Percentiles rank a stretch among this genome's conserved stretches.
Evolutionary conservation across 2,797 vertebrate species (phyloP).

Genomic region (Lindbergichthys nudifrons): DNA sequence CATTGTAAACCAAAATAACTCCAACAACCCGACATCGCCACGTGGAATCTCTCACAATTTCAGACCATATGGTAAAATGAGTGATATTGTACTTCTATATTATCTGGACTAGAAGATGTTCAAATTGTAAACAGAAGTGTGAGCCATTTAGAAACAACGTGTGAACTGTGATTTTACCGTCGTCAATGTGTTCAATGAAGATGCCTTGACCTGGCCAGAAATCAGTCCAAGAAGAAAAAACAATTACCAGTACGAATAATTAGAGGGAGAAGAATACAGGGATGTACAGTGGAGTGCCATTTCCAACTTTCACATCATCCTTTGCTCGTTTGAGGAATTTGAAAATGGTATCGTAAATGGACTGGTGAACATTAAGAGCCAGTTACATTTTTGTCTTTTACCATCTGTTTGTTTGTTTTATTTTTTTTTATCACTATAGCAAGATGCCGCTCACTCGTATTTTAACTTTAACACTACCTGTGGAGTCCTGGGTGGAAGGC

Average conservation of each 20-base stretch:
- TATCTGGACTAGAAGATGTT: constrained; percentile 70
- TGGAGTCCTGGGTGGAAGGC: constrained; percentile 79
- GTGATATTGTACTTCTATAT: constrained; percentile 69
- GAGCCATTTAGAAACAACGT: constrained; percentile 70
- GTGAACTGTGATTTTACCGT: constrained; percentile 72
- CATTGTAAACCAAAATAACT: constrained; percentile 63
- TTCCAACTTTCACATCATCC: constrained; percentile 56
- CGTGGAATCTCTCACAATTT: constrained; percentile 52
- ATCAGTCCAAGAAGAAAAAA: constrained; percentile 56
- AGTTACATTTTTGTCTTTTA: constrained; percentile 71
- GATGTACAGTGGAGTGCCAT: constrained; percentile 79
- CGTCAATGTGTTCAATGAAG: constrained; percentile 73
- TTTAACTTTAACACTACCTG: constrained; percentile 85
- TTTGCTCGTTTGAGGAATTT: constrained; percentile 67
- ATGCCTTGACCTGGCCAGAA: constrained; percentile 70
- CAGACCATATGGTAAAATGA: constrained; percentile 58
- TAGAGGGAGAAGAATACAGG: constrained; percentile 71
- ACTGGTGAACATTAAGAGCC: constrained; percentile 58
- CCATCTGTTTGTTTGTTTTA: constrained; percentile 53
- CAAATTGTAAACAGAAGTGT: constrained; percentile 65
- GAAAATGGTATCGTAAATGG: constrained; percentile 60
- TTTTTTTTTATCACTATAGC: constrained; percentile 69
- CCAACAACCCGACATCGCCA: constrained; percentile 55
- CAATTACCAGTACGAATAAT: constrained; percentile 57
- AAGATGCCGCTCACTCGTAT: constrained; percentile 68